Conservation (phyloP, 2,113 vertebrate genomes). For the Tichodroma muraria region DNA sequence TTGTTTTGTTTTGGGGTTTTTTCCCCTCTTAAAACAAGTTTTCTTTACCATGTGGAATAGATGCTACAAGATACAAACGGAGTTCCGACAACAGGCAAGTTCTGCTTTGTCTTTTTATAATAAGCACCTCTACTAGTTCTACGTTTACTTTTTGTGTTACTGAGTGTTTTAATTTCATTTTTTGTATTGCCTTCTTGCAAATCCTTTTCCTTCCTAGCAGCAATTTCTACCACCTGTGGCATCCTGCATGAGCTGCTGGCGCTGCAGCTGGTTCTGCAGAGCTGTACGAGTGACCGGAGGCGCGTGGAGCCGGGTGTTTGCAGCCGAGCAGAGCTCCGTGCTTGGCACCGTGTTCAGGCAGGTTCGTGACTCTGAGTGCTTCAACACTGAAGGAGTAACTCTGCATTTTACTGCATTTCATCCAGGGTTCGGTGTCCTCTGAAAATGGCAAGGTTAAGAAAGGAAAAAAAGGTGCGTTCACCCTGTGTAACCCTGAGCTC, state of each 20-base stretch:
- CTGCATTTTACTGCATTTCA: not conserved
- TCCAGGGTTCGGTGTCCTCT: not conserved
- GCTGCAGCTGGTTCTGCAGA: not conserved
- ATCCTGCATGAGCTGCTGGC: fast-evolving
- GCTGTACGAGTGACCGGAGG: fast-evolving
- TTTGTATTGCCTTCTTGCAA: not conserved
- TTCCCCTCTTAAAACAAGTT: not conserved
- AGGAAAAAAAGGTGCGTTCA: fast-evolving
- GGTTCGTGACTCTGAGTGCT: not conserved
- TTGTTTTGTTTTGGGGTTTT: no score
- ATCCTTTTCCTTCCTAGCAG: not conserved
- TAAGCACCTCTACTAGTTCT: not conserved
- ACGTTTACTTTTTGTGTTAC: not conserved
- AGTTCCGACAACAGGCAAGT: not conserved
- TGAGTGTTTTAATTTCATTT: not conserved
- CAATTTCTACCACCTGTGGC: not conserved
- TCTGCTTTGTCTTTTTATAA: not conserved
- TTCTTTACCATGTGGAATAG: not conserved
- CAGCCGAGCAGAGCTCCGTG: not conserved
- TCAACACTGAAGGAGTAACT: not conserved
- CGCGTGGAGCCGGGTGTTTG: fast-evolving
- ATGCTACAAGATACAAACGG: fast-evolving
- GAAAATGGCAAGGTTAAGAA: not conserved
- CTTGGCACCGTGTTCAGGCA: not conserved
- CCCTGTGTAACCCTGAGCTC: fast-evolving